A percentile compares a stretch with the other conserved stretches of the same genome.
Evolutionary conservation across 2,113 vertebrate species (phyloP).

Genomic region (Porphyrio hochstetteri): DNA sequence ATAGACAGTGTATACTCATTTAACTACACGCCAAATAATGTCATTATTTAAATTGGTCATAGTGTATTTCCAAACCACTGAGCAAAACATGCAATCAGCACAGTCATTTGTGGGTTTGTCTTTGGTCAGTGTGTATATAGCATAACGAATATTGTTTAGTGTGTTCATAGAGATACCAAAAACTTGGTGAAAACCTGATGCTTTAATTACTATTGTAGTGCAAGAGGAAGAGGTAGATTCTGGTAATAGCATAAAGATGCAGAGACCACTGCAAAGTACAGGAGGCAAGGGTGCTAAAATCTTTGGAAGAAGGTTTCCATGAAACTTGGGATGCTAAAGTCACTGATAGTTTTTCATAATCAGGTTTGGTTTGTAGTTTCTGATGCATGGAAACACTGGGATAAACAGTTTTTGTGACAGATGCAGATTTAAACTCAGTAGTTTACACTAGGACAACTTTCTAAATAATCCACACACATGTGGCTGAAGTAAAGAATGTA

Average conservation of each 20-base stretch:
- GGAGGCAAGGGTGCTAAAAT: background rate
- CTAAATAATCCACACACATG: background rate
- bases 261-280: background rate
- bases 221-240: background rate
- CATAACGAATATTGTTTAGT: background rate
- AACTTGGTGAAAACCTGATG: background rate
- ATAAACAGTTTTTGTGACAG: background rate
- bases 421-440: background rate
- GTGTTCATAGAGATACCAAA: background rate
- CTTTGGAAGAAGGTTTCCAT: background rate
- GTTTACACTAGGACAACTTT: background rate
- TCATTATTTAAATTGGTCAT: background rate
- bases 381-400: background rate
- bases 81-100: background rate
- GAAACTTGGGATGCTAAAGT: background rate
- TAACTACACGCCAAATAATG: background rate
- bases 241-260: background rate
- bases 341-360: background rate
- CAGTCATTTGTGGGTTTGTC: background rate
- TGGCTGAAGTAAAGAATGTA: background rate
- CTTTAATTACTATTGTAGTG: background rate
- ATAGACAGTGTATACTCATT: background rate
- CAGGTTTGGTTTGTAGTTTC: background rate
- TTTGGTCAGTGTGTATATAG: background rate
- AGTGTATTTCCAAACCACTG: background rate